Percentiles rank a stretch among this genome's conserved stretches.
phyloP scores from a whole-genome alignment of 2,113 vertebrate species.

The Gulo gulo region DNA sequence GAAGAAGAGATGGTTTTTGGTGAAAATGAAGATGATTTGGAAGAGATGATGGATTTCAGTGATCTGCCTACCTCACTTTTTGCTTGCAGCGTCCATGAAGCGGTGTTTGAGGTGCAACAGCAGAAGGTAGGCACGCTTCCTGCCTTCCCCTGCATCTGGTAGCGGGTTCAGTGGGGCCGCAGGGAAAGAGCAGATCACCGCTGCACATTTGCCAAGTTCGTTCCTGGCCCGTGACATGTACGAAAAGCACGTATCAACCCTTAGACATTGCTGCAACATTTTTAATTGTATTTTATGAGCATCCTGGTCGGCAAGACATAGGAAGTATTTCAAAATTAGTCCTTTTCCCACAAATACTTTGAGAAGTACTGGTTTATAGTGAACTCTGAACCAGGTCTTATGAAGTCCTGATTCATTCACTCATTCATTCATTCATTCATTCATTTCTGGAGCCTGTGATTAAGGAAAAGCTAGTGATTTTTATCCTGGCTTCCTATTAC shows the following conservation, averaged over 20 bases:
- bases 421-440: neutral
- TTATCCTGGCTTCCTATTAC: neutral
- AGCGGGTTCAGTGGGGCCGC: neutral
- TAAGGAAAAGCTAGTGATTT: neutral
- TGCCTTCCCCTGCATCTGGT: neutral
- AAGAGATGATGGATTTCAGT: conserved; percentile 96
- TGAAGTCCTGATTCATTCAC: neutral
- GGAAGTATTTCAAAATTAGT: neutral
- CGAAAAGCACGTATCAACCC: neutral
- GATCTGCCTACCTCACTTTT: conserved; percentile 93
- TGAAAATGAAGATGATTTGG: conserved; percentile 90
- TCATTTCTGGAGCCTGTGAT: neutral
- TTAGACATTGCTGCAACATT: neutral
- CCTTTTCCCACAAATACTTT: neutral
- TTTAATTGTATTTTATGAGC: neutral
- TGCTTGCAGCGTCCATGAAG: conserved; percentile 92
- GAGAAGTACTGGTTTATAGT: neutral
- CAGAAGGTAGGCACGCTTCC: conserved; percentile 85
- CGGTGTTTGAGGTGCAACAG: conserved; percentile 88
- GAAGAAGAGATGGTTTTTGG: conserved; percentile 94
- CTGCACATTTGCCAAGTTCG: neutral
- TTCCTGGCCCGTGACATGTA: neutral
- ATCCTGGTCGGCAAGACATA: neutral
- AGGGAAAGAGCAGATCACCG: neutral
- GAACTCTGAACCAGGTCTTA: neutral